Evolutionary conservation across 1,140 invertebrate genomes (phyloP).

Genomic region (Globodera ellingtonae): DNA sequence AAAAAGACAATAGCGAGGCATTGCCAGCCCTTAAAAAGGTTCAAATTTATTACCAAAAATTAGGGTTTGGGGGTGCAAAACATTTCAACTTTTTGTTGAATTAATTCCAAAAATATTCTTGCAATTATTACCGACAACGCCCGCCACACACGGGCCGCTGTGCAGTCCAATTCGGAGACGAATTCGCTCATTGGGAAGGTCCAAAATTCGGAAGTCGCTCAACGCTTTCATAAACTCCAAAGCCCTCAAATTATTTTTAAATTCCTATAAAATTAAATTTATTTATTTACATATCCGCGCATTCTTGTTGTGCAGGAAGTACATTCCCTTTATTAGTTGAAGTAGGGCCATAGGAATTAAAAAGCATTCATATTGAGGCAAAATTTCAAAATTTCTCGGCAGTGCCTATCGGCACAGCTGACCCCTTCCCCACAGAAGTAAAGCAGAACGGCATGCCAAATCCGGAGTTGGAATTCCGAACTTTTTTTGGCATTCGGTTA

Average conservation of each 20-base stretch:
- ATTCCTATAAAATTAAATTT: not conserved
- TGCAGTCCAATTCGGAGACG: conserved; percentile 74
- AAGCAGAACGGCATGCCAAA: too few species aligned
- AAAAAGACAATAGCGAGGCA: conserved; percentile 72
- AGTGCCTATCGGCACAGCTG: too few species aligned
- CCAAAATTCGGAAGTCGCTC: conserved; percentile 79
- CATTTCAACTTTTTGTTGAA: not conserved
- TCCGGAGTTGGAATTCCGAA: too few species aligned
- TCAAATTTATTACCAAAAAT: conserved; percentile 73
- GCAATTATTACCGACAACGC: conserved; percentile 28
- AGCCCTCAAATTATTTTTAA: conserved; percentile 37
- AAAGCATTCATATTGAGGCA: too few species aligned
- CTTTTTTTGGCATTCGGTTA: too few species aligned
- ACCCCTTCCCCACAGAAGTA: too few species aligned
- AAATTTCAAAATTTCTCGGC: too few species aligned
- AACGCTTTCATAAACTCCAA: conserved; percentile 70
- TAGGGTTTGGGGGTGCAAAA: not conserved
- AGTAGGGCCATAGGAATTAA: not conserved
- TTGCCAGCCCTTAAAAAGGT: conserved; percentile 65
- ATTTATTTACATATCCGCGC: conserved; percentile 67
- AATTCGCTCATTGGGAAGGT: conserved; percentile 80
- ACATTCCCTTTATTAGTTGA: conserved; percentile 40
- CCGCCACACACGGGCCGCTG: conserved; percentile 64
- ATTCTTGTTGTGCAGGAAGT: conserved; percentile 66
- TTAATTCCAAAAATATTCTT: not conserved